Percentiles rank a stretch among this genome's conserved stretches.
Evolutionary conservation across 2,113 vertebrate genomes (phyloP).

Genomic region (Syngnathoides biaculeatus): DNA sequence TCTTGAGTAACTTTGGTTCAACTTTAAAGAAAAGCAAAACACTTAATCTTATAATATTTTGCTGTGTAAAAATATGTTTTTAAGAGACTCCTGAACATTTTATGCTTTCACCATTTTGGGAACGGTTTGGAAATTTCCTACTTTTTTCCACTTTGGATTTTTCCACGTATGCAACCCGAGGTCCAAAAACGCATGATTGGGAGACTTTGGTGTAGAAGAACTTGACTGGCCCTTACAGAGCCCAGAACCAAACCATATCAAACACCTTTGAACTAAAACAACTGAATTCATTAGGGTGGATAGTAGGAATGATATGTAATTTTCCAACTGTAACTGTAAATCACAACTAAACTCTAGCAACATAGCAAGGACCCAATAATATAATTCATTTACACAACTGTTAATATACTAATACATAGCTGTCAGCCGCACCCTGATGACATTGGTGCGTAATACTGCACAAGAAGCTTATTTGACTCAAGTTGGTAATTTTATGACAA

Average conservation of each 20-base stretch:
- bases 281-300: neutral
- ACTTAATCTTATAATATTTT: neutral
- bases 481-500: too few species aligned
- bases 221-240: neutral
- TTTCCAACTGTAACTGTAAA: neutral
- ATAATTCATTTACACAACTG: too few species aligned
- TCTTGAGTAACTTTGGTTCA: neutral
- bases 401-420: neutral
- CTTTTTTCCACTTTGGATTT: neutral
- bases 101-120: neutral
- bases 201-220: neutral
- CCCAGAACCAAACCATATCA: too few species aligned
- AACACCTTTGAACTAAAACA: neutral
- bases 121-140: neutral
- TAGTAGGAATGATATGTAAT: neutral
- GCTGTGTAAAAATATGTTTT: too few species aligned
- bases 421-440: too few species aligned
- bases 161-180: neutral
- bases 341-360: neutral
- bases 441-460: too few species aligned
- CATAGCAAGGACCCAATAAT: too few species aligned
- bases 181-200: neutral
- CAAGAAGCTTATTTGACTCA: too few species aligned
- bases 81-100: neutral
- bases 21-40: neutral